Percentiles rank a stretch among this genome's conserved stretches.
phyloP scores from a whole-genome alignment of 2,888 invertebrate species.

The Andrena dorsata region DNA sequence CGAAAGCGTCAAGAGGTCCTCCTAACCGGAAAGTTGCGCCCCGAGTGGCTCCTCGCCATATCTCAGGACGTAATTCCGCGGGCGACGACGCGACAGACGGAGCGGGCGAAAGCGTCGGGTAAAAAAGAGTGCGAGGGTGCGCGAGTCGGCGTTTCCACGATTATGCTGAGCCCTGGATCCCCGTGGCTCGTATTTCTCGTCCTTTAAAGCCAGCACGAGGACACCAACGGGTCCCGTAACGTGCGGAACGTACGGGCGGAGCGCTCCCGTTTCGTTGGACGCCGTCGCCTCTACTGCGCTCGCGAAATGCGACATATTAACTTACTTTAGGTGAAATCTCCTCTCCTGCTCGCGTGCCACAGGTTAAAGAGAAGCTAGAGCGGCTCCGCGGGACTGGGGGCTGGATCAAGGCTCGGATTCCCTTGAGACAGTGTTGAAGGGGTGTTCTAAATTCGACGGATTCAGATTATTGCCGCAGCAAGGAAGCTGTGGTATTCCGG shows the following conservation, averaged over 20 bases:
- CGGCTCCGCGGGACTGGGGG: background rate
- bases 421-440: too few relatives aligned
- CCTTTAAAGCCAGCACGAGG: conserved; percentile 36
- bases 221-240: conserved; percentile 33
- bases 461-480: too few relatives aligned
- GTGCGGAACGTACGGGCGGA: conserved; percentile 51
- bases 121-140: conserved; percentile 46
- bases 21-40: conserved; percentile 37
- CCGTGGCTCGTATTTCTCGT: conserved; percentile 63
- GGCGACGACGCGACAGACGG: conserved; percentile 2
- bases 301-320: conserved; percentile 25
- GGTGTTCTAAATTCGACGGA: too few relatives aligned
- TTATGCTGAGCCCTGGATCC: conserved; percentile 68
- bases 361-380: background rate
- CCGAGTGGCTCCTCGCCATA: conserved; percentile 18
- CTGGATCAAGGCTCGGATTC: too few relatives aligned
- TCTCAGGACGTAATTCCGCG: conserved; percentile 25
- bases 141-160: conserved; percentile 60
- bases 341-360: background rate
- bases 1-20: conserved; percentile 51
- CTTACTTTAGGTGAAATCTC: conserved; percentile 32
- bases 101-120: background rate
- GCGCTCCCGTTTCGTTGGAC: conserved; percentile 3
- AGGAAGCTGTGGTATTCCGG: too few relatives aligned
- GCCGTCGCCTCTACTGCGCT: background rate